Evolutionary conservation across 1,140 invertebrate species (phyloP).

Genomic region (Ostrea denselamellosa): DNA sequence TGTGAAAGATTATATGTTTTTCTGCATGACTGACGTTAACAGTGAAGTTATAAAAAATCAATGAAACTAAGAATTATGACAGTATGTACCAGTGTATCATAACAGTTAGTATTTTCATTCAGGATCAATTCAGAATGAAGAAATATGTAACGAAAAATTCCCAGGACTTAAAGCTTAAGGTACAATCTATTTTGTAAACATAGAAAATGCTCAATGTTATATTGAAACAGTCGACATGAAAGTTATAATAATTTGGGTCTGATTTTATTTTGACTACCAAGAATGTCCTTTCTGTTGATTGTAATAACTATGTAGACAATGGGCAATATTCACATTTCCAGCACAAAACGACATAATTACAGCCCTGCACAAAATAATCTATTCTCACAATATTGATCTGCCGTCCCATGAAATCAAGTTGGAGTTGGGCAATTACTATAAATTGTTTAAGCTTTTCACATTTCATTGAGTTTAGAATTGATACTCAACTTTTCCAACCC

Average conservation of each 20-base stretch:
- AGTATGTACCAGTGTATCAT: not conserved
- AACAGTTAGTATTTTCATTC: not conserved
- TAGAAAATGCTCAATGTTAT: too few species aligned
- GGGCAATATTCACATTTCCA: not conserved
- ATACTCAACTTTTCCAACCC: not conserved
- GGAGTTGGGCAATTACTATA: not conserved
- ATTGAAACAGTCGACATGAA: too few species aligned
- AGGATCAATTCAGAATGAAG: not conserved
- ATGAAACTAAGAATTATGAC: too few species aligned
- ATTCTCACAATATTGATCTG: slow-evolving; percentile 9
- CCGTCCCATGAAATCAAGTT: not conserved
- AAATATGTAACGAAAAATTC: not conserved
- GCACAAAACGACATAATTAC: not conserved
- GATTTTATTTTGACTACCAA: slow-evolving; percentile 1
- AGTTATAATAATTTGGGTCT: too few species aligned
- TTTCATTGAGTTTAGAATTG: not conserved
- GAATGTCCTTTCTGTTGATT: not conserved
- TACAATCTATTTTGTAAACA: too few species aligned
- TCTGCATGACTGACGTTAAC: too few species aligned
- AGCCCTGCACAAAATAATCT: not conserved
- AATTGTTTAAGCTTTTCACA: slow-evolving; percentile 10
- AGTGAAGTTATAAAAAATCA: too few species aligned
- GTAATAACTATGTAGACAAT: not conserved
- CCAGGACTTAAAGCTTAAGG: too few species aligned
- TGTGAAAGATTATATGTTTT: too few species aligned